Conservation (phyloP, 2,888 invertebrate species). For the Lasioglossum morio region DNA sequence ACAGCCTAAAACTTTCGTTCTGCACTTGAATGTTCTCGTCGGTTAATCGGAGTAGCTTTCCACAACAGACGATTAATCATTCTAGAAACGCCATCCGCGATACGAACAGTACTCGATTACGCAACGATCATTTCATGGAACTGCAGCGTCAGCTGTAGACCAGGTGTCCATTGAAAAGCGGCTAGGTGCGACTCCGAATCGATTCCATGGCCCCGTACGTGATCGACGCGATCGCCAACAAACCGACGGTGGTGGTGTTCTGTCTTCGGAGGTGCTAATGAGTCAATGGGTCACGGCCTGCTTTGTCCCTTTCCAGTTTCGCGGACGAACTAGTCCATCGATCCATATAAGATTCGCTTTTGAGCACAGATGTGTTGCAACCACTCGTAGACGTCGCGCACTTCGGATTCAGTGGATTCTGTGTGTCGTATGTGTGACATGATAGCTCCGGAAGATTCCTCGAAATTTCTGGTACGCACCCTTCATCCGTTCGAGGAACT, state of each 20-base stretch:
- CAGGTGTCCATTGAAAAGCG: constrained; percentile 44
- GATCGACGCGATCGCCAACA: constrained; percentile 42
- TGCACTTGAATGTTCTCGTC: neutral
- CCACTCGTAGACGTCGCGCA: constrained; percentile 10
- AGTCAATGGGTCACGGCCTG: constrained; percentile 63
- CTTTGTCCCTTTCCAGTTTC: constrained; percentile 44
- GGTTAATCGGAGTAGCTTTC: constrained; percentile 8
- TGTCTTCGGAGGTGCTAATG: constrained; percentile 47
- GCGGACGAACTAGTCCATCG: constrained; percentile 41
- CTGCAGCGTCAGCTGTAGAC: constrained; percentile 34
- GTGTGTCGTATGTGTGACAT: neutral
- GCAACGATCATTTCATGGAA: constrained; percentile 55
- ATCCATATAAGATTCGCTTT: constrained; percentile 49
- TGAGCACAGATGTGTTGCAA: constrained; percentile 27
- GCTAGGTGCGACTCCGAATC: constrained; percentile 38
- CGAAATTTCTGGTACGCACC: neutral
- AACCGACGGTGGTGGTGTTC: constrained; percentile 41
- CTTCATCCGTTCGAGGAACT: neutral
- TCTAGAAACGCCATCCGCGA: constrained; percentile 40
- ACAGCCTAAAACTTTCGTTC: neutral
- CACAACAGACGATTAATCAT: constrained; percentile 30
- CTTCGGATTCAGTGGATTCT: neutral
- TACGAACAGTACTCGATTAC: constrained; percentile 51
- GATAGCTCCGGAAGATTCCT: neutral
- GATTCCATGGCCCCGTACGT: constrained; percentile 31